Base-by-base conservation (phyloP, 2,888 invertebrate species). In the Caenorhabditis doughertyi region DNA sequence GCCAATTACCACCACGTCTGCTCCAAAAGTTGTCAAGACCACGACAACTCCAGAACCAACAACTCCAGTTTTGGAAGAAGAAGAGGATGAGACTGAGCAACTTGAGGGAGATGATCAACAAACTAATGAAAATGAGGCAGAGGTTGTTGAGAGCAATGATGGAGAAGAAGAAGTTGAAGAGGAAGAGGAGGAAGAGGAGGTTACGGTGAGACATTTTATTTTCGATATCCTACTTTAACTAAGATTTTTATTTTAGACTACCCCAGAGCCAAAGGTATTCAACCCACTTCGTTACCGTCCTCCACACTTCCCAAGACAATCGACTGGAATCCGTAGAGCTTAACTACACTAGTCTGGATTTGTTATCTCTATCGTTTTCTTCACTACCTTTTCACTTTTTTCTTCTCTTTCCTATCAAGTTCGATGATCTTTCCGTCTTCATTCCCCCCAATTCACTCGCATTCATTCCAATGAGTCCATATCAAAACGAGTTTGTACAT, bases 281-380 rank as follows among this genome's bases (percentile, higher is more conserved):
- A 90, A 90, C 76, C 90, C 90, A 42, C 85, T 90, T 42, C 87
- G 89, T 18, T 90, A 90, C 83, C 86, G 90, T 39, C 90, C 90
- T 35, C 68, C 80, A 79, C 60, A 77, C 53, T 53, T 72, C 29
- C 82, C 82, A 53, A 58, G 84, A 56, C 76, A 83, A 23, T 85
- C 85, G n/a, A 84, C 86, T 51, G 86, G 86, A 60, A 68, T 84
- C 49, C 82, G 74, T 39, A 80, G 80, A 65, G 73, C 74, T 39
- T 82, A 77, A 70, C 42, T 29, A 62, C 47, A 47, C 27, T n/a
- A n/a, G n/a, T n/a, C n/a, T n/a, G n/a, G 5, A 21, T 47, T 55
- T 18, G 21, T 71, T 13, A 1, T 21, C 25, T 39, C n/a, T 7
- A 16, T 39, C 18, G 9, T 53, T 53, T 55, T 32, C 25, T 29